phyloP scores from a whole-genome alignment of 1,140 invertebrate genomes.

The Panulirus ornatus region DNA sequence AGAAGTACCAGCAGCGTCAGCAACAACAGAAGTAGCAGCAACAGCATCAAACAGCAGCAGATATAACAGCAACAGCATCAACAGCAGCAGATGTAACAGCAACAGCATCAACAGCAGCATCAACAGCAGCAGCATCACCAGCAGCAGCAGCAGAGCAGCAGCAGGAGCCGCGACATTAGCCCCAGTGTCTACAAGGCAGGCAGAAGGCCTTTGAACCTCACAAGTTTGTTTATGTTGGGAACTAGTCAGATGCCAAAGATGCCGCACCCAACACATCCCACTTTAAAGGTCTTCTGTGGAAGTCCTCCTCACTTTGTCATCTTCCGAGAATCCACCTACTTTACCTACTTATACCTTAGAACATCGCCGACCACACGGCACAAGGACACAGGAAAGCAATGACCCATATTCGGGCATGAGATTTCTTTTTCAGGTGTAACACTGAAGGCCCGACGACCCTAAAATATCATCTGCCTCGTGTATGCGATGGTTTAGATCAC shows the following conservation, averaged over 20 bases:
- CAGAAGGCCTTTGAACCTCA: conserved; percentile 40
- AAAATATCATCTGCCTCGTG: too few species aligned
- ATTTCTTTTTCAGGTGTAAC: too few species aligned
- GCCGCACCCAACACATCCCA: conserved; percentile 23
- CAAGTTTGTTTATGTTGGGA: conserved; percentile 62
- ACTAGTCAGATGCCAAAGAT: conserved; percentile 55
- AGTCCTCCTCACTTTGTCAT: neutral
- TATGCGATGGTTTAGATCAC: too few species aligned
- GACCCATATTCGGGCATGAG: too few species aligned
- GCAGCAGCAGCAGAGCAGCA: neutral
- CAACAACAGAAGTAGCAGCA: neutral
- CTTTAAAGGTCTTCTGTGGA: conserved; percentile 32
- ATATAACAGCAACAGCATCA: neutral
- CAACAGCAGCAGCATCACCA: neutral
- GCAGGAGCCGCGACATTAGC: neutral
- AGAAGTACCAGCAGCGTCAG: neutral
- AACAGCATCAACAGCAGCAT: neutral
- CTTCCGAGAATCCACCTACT: too few species aligned
- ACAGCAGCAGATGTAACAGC: neutral
- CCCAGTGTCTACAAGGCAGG: conserved; percentile 7
- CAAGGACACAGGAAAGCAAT: too few species aligned
- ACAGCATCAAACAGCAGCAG: neutral
- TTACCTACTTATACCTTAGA: too few species aligned
- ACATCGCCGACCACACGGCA: too few species aligned
- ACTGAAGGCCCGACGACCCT: too few species aligned